A percentile compares a stretch with the other conserved stretches of the same genome.
These are phyloP conservation scores for Atta cephalotes DNA, from an alignment of 1,140 invertebrate species.

Conservation along the genomic window DNA sequence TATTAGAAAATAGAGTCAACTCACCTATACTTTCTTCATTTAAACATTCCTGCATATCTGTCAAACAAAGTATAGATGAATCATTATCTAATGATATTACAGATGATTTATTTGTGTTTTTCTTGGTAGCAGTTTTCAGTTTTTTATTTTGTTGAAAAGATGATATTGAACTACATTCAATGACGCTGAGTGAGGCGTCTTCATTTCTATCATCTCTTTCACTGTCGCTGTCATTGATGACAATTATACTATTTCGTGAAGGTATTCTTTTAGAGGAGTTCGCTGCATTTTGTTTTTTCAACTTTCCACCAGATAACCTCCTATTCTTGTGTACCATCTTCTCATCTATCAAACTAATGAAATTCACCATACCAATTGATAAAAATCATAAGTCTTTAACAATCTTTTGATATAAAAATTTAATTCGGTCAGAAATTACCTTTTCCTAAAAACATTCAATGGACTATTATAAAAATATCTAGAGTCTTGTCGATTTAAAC, in stretches of 20 bases:
- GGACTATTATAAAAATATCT: constrained; percentile 28
- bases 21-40: constrained; percentile 57
- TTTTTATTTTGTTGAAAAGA: neutral
- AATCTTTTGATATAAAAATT: neutral
- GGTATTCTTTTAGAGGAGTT: neutral
- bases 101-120: neutral
- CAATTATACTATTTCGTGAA: constrained; percentile 61
- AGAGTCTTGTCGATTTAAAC: neutral
- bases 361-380: neutral
- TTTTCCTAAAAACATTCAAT: constrained; percentile 40
- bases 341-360: neutral
- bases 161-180: neutral
- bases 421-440: constrained; percentile 23
- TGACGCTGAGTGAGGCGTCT: neutral
- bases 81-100: constrained; percentile 33
- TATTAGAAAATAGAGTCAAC: neutral
- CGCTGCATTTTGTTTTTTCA: neutral
- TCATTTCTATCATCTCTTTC: neutral
- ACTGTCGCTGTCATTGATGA: constrained; percentile 66
- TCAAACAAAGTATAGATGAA: neutral
- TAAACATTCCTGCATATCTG: neutral
- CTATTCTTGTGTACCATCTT: neutral
- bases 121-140: neutral
- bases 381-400: neutral
- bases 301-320: neutral